These are phyloP conservation scores for Phrynocephalus versicolor DNA, from an alignment of 2,113 vertebrate genomes.

Conservation along the genomic window DNA sequence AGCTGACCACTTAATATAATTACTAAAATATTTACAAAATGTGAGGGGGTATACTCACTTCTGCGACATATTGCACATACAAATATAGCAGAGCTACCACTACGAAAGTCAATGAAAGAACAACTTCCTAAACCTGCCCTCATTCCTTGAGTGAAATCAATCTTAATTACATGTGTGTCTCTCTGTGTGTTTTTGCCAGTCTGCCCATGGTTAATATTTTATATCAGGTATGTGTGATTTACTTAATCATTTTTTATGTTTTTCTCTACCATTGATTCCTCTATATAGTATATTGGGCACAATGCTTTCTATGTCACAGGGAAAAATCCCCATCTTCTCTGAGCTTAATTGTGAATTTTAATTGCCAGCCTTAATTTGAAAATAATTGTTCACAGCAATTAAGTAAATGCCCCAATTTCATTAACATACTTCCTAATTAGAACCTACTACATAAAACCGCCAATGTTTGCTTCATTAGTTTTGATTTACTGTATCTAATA, in stretches of 20 bases:
- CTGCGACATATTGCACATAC: too few relatives aligned
- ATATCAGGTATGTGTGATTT: conserved; percentile 53
- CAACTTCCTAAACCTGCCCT: not conserved
- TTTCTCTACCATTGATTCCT: conserved; percentile 53
- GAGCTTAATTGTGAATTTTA: conserved; percentile 77
- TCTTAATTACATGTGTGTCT: accelerated
- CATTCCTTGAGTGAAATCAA: conserved; percentile 23
- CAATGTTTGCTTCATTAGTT: conserved; percentile 79
- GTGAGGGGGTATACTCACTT: too few relatives aligned
- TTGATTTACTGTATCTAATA: conserved; percentile 77
- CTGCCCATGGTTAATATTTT: conserved; percentile 21
- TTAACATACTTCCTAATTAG: conserved; percentile 82
- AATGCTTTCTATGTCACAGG: conserved; percentile 57
- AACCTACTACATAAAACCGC: conserved; percentile 77
- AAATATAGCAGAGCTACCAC: not conserved
- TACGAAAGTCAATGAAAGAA: not conserved
- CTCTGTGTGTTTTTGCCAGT: not conserved
- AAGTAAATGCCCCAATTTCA: conserved; percentile 81
- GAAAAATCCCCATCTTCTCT: conserved; percentile 58
- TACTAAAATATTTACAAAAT: too few relatives aligned
- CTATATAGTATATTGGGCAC: conserved; percentile 57
- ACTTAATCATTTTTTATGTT: conserved; percentile 55
- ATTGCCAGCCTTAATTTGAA: conserved; percentile 79
- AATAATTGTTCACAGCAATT: conserved; percentile 83
- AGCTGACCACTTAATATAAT: too few relatives aligned